Base-by-base conservation (phyloP, 2,888 invertebrate genomes). In the Drosophila melanosoma region DNA sequence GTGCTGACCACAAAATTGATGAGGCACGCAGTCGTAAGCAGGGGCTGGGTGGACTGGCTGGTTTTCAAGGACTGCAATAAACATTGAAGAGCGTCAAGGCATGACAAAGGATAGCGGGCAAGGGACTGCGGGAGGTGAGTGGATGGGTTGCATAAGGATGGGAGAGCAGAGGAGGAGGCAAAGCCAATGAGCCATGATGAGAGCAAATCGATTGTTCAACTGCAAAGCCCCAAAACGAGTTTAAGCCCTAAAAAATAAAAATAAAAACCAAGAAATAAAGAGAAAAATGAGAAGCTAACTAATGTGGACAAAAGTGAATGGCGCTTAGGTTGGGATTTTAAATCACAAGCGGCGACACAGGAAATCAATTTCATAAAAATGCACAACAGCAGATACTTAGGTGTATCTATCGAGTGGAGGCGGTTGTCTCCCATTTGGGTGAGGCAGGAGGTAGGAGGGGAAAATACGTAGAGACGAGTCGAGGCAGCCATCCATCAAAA, bases 401-500 rank as follows among this genome's bases (percentile, higher is more conserved):
- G 48, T 65, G 68, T 29, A 36, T 26, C 17, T 8, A 2, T 10
- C 3, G 32, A 29, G n/a, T 26, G 35, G 59, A n/a, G 35, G 29
- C 29, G 26, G 29, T 10, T 35, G 59, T 15, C 48, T 69, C 63
- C 58, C 61, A 59, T 59, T 20, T 11, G 42, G 35, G 11, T 20
- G 26, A 29, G 36, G 20, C 29, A 15, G 23, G 23, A 29, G 36
- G 20, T 23, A 15, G 23, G 23, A 32, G 2, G 15, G n/a, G 32
- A 11, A 26, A 20, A 36, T 40, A 68, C 79, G 69, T n/a, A 2
- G 26, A 45, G 29, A 73, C 68, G 66, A 63, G 73, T 81, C 83
- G 81, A 86, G 66, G 58, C 74, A 80, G 74, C 89, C 89, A 87
- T 87, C 87, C 89, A 87, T 87, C 87, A 85, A 85, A 87, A 78